Conservation (phyloP, 2,113 vertebrate species). For the Microtus richardsoni region DNA sequence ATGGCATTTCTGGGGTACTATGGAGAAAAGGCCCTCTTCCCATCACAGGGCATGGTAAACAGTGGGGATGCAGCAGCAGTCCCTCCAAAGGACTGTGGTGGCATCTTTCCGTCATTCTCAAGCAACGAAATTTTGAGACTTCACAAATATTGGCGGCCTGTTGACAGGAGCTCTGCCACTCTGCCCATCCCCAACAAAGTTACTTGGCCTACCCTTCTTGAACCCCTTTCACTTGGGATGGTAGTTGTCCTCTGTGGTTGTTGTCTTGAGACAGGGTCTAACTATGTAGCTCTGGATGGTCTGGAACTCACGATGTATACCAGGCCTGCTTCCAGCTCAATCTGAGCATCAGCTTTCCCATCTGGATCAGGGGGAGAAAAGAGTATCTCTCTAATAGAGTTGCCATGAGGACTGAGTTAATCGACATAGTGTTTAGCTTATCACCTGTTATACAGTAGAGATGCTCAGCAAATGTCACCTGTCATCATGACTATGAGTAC, state of each 20-base stretch:
- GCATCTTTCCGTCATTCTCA: not conserved
- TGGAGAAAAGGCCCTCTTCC: not conserved
- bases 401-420: slow-evolving; percentile 10
- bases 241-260: not conserved
- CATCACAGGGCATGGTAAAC: not conserved
- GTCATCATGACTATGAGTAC: not conserved
- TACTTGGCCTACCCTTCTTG: not conserved
- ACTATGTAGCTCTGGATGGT: not conserved
- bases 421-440: not conserved
- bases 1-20: not conserved
- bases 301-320: not conserved
- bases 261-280: not conserved
- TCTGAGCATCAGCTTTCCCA: slow-evolving; percentile 14
- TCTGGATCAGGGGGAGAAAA: slow-evolving; percentile 32
- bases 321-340: not conserved
- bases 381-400: not conserved
- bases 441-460: not conserved
- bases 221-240: not conserved
- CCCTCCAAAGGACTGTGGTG: not conserved
- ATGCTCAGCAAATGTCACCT: not conserved
- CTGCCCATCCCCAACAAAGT: not conserved
- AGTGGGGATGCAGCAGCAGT: not conserved
- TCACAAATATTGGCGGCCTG: not conserved
- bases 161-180: not conserved
- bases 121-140: slow-evolving; percentile 36